Percentiles rank a stretch among this genome's conserved stretches.
Conservation (phyloP, 1,140 invertebrate genomes). For the Dysdera silvatica region DNA sequence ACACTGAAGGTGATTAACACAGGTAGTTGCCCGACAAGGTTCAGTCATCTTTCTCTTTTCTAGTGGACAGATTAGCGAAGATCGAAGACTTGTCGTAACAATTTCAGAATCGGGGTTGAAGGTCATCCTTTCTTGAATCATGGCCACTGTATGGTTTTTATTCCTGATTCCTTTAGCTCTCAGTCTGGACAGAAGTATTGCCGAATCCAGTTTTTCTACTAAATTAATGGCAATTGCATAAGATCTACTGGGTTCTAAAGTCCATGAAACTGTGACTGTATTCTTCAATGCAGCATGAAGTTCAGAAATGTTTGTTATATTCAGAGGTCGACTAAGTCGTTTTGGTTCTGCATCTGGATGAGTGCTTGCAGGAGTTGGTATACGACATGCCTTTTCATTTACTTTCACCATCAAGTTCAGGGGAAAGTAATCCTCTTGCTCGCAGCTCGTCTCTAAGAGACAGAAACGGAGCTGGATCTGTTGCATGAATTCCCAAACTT, state of each 20-base stretch:
- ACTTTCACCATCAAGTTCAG: slow-evolving; percentile 88
- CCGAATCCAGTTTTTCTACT: slow-evolving; percentile 66
- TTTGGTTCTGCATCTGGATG: slow-evolving; percentile 95
- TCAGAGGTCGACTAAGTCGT: slow-evolving; percentile 86
- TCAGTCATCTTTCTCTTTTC: slow-evolving; percentile 89
- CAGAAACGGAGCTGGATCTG: slow-evolving; percentile 86
- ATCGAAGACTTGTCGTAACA: slow-evolving; percentile 81
- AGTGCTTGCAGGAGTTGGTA: slow-evolving; percentile 94
- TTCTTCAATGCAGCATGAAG: slow-evolving; percentile 78
- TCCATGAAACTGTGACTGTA: slow-evolving; percentile 76
- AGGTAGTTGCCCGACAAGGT: slow-evolving; percentile 82
- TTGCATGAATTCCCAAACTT: no score
- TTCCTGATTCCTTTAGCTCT: slow-evolving; percentile 59
- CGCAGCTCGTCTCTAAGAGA: slow-evolving; percentile 76
- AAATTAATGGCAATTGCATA: slow-evolving; percentile 79
- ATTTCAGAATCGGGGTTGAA: slow-evolving; percentile 92
- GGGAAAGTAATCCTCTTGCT: slow-evolving; percentile 94
- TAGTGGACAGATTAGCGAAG: slow-evolving; percentile 73
- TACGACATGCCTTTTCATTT: slow-evolving; percentile 79
- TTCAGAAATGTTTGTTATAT: slow-evolving; percentile 87
- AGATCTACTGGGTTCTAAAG: slow-evolving; percentile 66
- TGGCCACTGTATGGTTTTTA: slow-evolving; percentile 26
- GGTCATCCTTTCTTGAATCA: slow-evolving; percentile 81
- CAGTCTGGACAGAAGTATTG: slow-evolving; percentile 68
- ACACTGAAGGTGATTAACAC: slow-evolving; percentile 94